phyloP scores from a whole-genome alignment of 2,888 invertebrate species.

The Oxycera nigricornis region DNA sequence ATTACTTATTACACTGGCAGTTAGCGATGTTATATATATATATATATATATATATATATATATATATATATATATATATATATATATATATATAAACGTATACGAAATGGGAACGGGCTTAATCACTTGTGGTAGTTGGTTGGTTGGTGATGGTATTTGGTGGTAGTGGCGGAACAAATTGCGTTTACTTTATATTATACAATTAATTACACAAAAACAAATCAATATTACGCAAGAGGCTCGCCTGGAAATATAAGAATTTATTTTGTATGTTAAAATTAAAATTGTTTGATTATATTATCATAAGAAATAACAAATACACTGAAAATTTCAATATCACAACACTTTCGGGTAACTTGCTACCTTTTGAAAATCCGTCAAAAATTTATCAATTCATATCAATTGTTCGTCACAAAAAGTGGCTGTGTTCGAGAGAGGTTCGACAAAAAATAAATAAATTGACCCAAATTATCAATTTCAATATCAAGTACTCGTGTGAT shows the following conservation, averaged over 20 bases:
- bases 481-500: no score
- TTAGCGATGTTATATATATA: not conserved
- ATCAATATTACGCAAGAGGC: slow-evolving; percentile 48
- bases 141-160: slow-evolving; percentile 22
- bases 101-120: slow-evolving; percentile 5
- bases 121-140: slow-evolving; percentile 15
- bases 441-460: no score
- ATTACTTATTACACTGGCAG: not conserved
- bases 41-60: no score
- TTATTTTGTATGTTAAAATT: slow-evolving; percentile 12
- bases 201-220: slow-evolving; percentile 49
- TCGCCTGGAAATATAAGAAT: slow-evolving; percentile 50
- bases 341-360: no score
- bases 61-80: no score
- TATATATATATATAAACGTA: no score
- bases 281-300: slow-evolving; percentile 15
- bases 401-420: no score
- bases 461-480: no score
- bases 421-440: no score
- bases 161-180: slow-evolving; percentile 38
- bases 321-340: not conserved
- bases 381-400: no score
- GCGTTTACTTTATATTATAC: slow-evolving; percentile 24
- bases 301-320: not conserved
- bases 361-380: no score